Percentiles rank a stretch among this genome's conserved stretches.
Conservation (phyloP, 2,113 vertebrate species). For the Pedetes capensis region DNA sequence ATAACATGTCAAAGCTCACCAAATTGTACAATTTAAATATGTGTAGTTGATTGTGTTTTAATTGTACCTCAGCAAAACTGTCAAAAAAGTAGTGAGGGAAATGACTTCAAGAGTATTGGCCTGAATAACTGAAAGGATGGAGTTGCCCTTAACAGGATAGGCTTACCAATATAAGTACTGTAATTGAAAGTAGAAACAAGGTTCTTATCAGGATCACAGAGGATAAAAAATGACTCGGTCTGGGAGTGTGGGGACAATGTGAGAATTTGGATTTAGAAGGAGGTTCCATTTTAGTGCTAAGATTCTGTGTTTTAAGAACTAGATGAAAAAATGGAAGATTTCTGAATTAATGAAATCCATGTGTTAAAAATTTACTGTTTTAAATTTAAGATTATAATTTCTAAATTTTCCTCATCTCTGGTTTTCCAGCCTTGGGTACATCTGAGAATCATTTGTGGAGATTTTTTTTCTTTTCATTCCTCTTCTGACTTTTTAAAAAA, state of each 20-base stretch:
- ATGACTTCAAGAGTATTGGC: background rate
- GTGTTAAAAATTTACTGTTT: background rate
- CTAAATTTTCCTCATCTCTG: background rate
- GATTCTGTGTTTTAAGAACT: conserved; percentile 25
- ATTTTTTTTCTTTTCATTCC: background rate
- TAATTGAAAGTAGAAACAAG: background rate
- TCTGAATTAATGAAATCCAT: background rate
- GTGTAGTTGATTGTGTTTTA: background rate
- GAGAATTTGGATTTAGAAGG: background rate
- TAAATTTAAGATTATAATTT: conserved; percentile 5
- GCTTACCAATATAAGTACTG: background rate
- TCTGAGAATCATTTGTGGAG: background rate
- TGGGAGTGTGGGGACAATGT: background rate
- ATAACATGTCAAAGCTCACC: background rate
- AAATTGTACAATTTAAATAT: background rate
- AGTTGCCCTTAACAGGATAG: background rate
- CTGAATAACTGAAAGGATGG: background rate
- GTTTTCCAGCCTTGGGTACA: background rate
- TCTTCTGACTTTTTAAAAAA: background rate
- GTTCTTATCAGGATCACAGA: background rate
- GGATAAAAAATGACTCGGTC: background rate
- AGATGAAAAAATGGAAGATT: conserved; percentile 20
- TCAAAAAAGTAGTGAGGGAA: background rate
- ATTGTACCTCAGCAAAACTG: background rate
- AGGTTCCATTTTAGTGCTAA: background rate